Evolutionary conservation across 2,113 vertebrate species (phyloP).

Genomic region (Cervus canadensis): DNA sequence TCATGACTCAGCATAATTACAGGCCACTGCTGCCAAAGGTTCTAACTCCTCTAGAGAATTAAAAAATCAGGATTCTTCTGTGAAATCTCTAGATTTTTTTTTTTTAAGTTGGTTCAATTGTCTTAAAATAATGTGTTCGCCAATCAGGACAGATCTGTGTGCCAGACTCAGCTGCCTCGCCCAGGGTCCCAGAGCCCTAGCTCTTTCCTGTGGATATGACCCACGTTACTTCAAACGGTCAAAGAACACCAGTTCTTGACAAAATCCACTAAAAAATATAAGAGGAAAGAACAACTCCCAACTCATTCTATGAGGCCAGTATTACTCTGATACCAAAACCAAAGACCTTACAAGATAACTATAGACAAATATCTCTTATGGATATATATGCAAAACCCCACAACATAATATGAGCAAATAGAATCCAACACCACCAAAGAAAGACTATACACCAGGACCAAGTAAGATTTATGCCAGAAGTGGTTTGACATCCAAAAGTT

Average conservation of each 20-base stretch:
- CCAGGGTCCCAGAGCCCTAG: neutral
- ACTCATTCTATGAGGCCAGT: neutral
- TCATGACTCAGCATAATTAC: neutral
- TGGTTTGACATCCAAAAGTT: neutral
- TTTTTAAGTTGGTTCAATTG: neutral
- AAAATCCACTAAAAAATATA: neutral
- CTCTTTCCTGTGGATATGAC: neutral
- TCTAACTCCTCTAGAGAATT: neutral
- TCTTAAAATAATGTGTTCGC: neutral
- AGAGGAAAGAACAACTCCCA: neutral
- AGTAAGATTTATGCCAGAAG: neutral
- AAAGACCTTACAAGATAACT: neutral
- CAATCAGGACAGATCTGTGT: neutral
- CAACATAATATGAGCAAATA: neutral
- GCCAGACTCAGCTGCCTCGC: neutral
- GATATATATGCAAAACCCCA: neutral
- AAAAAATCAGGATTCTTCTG: neutral
- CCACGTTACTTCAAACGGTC: neutral
- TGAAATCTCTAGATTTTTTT: neutral
- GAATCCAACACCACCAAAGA: neutral
- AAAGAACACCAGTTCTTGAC: neutral
- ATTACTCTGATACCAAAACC: neutral
- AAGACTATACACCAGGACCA: neutral
- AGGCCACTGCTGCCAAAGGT: neutral
- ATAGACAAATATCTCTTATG: neutral